These are phyloP conservation scores for Acanthiza pusilla DNA, from an alignment of 2,797 vertebrate species.

Conservation along the genomic window DNA sequence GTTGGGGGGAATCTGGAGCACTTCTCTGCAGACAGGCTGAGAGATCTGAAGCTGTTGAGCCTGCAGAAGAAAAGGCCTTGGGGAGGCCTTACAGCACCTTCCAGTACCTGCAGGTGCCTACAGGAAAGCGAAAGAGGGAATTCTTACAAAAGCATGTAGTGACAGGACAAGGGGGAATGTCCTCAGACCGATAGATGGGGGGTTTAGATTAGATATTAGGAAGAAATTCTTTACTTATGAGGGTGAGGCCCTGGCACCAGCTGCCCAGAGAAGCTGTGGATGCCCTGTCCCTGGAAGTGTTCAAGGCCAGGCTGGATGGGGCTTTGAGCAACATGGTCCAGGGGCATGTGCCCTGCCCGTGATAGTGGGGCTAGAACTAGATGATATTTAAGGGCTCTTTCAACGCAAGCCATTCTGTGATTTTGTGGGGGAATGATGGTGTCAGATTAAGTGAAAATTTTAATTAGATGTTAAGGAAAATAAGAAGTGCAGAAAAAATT, in stretches of 20 bases:
- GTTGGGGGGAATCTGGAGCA: background rate
- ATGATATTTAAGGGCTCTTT: background rate
- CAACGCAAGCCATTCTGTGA: background rate
- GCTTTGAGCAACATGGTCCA: background rate
- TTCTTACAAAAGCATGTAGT: background rate
- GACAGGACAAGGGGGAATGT: background rate
- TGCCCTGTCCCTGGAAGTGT: background rate
- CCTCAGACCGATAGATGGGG: background rate
- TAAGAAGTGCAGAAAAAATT: background rate
- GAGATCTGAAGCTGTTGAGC: background rate
- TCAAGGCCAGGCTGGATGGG: background rate
- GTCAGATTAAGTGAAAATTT: background rate
- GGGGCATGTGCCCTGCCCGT: background rate
- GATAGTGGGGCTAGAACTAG: background rate
- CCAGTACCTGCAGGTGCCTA: background rate
- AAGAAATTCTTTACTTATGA: background rate
- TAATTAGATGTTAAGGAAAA: conserved; percentile 5
- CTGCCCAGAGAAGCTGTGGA: background rate
- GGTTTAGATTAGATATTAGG: background rate
- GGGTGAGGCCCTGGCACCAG: background rate
- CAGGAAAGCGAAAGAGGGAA: background rate
- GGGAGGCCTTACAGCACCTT: background rate
- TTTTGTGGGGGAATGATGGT: background rate
- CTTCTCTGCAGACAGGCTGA: background rate
- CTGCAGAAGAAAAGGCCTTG: background rate